Evolutionary conservation across 2,797 vertebrate species (phyloP), one percentile per base, ranked within the genome.

Genomic region (Trachops cirrhosus): DNA sequence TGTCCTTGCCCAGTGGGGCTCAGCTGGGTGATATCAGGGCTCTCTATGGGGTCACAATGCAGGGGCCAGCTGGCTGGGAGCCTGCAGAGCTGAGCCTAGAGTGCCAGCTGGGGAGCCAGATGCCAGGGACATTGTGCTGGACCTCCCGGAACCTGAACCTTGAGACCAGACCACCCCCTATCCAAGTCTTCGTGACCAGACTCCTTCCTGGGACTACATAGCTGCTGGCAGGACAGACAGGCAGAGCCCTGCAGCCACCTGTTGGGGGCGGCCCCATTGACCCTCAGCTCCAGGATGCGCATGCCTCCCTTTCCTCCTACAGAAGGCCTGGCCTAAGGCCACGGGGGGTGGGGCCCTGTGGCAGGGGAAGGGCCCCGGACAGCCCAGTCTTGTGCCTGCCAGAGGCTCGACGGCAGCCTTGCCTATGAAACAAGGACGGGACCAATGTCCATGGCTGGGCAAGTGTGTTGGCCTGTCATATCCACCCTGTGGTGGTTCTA

Each of bases 351-450:
- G 86, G 32, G 12, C 54, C 15, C 15, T 46, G 52, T 32, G 50
- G 29, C 26, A 37, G 46, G 4, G 21, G 21, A 64, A 9, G 59
- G 8, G 80, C 59, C 21, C 78, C 5, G 0, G 78, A 39, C 22
- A 41, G 78, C 80, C 64, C 41, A 24, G 57, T 24, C 41, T 32
- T 67, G 46, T 14, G 24, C 29, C 50, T 73, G 8, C 52, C 32
- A 2, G 9, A 37, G 19, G 37, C 39, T 86, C 1, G 11, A 32
- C 0, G 0, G 39, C 0, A 0, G 77, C 39, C 50, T 44, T 37
- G 50, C 32, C 62, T 59, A 16, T 57, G 75, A 34, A 52, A 46
- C 19, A 22, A 70, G 39, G 32, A 80, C 14, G 0, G 19, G 37
- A 89, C 74, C 37, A 54, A 44, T 6, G 6, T 34, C 62, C 34